These are phyloP conservation scores for Chanos chanos DNA, from an alignment of 2,797 vertebrate species.

Conservation along the genomic window DNA sequence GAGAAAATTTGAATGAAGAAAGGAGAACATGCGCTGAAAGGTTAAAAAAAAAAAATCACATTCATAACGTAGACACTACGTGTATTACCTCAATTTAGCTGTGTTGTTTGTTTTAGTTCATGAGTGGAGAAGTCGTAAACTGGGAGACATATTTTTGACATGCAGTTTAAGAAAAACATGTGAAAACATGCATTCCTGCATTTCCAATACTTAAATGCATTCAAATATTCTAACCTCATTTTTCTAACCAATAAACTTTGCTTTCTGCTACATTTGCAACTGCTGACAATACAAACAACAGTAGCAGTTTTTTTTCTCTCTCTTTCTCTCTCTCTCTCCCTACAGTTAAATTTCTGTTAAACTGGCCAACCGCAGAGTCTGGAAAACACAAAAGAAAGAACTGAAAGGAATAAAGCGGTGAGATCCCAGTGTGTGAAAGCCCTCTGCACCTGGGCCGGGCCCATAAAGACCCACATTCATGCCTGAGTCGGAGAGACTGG, in stretches of 20 bases:
- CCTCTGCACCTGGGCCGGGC: constrained; percentile 72
- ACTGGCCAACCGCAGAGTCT: constrained; percentile 45
- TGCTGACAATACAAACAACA: no score
- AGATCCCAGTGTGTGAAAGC: constrained; percentile 62
- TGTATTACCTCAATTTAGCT: no score
- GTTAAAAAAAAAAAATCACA: constrained; percentile 33
- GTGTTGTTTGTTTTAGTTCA: no score
- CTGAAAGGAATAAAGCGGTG: constrained; percentile 57
- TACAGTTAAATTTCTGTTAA: constrained; percentile 62
- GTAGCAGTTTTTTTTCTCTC: constrained; percentile 58
- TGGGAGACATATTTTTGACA: no score
- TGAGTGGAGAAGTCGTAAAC: no score
- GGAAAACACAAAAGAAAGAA: constrained; percentile 55
- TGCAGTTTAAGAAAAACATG: no score
- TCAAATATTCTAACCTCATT: no score
- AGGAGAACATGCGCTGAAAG: constrained; percentile 44
- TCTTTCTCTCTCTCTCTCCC: constrained; percentile 40
- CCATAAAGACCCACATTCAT: constrained; percentile 75
- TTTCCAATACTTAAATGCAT: no score
- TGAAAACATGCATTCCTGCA: no score
- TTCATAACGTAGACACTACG: constrained; percentile 56
- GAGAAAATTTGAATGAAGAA: constrained; percentile 15
- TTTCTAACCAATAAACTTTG: no score
- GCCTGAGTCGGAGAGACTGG: no score
- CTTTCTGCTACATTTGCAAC: no score